phyloP scores from a whole-genome alignment of 2,888 invertebrate species.

The Ophion ventricosus region DNA sequence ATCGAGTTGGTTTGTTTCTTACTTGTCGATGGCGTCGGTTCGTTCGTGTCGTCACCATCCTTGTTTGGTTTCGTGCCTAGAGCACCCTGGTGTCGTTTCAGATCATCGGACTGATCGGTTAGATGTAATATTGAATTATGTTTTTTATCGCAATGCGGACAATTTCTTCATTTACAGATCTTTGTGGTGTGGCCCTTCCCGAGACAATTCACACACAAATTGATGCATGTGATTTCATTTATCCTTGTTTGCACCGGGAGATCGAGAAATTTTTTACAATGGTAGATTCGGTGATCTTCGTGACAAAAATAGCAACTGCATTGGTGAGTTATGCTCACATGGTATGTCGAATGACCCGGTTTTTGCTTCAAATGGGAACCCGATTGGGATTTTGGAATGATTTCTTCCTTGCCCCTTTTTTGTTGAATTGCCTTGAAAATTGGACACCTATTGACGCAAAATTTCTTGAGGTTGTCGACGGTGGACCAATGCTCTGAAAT shows the following conservation, averaged over 20 bases:
- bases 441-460: conserved; percentile 35
- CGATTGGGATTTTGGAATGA: conserved; percentile 5
- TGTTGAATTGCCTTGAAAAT: conserved; percentile 50
- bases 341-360: conserved; percentile 45
- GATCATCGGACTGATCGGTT: neutral
- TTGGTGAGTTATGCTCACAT: conserved; percentile 21
- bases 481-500: conserved; percentile 36
- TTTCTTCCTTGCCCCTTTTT: conserved; percentile 22
- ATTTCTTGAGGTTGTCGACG: conserved; percentile 20
- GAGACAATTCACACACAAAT: conserved; percentile 57
- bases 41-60: neutral
- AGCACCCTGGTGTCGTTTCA: conserved; percentile 16
- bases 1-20: conserved; percentile 7
- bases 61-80: neutral
- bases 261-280: conserved; percentile 33
- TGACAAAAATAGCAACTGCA: conserved; percentile 43
- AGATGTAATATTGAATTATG: conserved; percentile 60
- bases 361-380: neutral
- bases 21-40: conserved; percentile 8
- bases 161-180: conserved; percentile 43
- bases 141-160: conserved; percentile 42
- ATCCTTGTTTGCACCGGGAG: conserved; percentile 46
- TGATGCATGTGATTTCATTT: conserved; percentile 50
- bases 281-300: conserved; percentile 46
- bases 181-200: conserved; percentile 27